phyloP scores from a whole-genome alignment of 1,140 invertebrate genomes.

The Bombus soroeensis region DNA sequence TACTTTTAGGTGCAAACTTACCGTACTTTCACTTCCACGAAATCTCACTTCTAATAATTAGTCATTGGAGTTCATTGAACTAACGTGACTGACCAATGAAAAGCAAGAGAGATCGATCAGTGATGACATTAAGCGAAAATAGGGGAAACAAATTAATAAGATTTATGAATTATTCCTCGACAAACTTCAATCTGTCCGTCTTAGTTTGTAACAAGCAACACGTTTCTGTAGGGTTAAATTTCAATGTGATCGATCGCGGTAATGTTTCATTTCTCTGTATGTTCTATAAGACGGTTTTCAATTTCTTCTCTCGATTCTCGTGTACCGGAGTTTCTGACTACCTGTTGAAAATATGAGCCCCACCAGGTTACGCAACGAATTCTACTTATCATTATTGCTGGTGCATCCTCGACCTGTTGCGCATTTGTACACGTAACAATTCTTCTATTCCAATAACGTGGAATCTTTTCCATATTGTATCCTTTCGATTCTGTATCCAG shows the following conservation, averaged over 20 bases:
- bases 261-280: not conserved
- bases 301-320: not conserved
- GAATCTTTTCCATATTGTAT: not conserved
- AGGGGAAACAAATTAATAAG: not conserved
- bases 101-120: not conserved
- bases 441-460: not conserved
- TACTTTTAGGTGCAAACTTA: not conserved
- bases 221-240: constrained; percentile 6
- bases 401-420: constrained; percentile 22
- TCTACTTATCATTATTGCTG: not conserved
- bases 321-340: not conserved
- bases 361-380: constrained; percentile 58
- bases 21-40: constrained; percentile 29
- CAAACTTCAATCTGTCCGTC: not conserved
- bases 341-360: constrained; percentile 39
- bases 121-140: not conserved
- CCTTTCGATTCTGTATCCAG: too few species aligned
- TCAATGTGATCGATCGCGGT: constrained; percentile 1
- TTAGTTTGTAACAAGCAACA: too few species aligned
- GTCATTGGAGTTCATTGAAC: not conserved
- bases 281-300: not conserved
- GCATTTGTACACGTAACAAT: not conserved
- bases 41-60: not conserved
- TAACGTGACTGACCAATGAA: not conserved
- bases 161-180: not conserved